Evolutionary conservation across 2,797 vertebrate genomes (phyloP), one percentile per base, ranked within the genome.

Genomic region (Spea hammondii): DNA sequence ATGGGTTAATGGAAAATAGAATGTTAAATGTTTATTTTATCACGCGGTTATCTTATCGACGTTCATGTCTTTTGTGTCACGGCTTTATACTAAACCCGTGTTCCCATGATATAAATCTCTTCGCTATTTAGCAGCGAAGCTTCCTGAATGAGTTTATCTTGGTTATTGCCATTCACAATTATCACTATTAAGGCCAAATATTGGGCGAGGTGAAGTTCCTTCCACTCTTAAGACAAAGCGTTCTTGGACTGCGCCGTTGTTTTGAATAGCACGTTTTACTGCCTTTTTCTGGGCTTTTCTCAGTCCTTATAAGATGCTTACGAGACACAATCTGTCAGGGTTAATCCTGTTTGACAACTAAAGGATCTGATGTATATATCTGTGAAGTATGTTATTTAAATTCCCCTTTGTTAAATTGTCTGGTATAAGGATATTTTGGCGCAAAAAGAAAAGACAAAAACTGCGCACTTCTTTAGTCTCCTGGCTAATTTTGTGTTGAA

Each of bases 111-210:
- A 72, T 32, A 46, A 53, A 78, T 78, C 70, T 72, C 10, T 48
- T 57, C 49, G 10, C 60, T 78, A 62, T n/a, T 46, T 67, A 67
- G 49, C 14, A 55, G 50, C 13, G 4, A 13, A 8, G 32, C 70
- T 78, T 78, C 76, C 76, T 78, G 69, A 78, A 78, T 78, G 69
- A 78, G 76, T 78, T 78, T 78, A 78, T 55, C 14, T 68, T 54
- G 59, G 68, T 78, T 79, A 67, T 73, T 79, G 77, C 59, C 72
- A 79, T 62, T 47, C 77, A 59, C 55, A 50, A 59, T 72, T 50
- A 73, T 72, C 62, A 67, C 53, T 67, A 70, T 65, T 79, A 59
- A 54, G 77, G 53, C 9, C 64, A 73, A 6, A 73, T 79, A 67
- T 50, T 45, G 77, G 77, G 77, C 53, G 64, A 49, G 77, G 62